Base-by-base conservation (phyloP, 2,113 vertebrate species). In the Callipepla squamata region DNA sequence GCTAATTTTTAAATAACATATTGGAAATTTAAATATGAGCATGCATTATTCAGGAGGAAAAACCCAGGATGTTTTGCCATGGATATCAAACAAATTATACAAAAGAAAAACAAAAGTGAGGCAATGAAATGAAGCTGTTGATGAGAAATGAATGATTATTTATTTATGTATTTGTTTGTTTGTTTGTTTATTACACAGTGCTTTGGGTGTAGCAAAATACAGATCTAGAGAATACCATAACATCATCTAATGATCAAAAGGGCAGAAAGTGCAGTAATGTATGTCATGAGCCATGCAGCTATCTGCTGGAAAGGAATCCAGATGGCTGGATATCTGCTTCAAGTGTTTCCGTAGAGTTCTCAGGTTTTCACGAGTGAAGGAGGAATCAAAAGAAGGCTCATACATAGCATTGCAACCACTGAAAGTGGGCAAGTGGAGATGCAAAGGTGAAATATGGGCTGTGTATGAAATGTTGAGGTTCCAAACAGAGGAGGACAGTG, bases 351-450 rank as follows among this genome's bases (percentile, higher is more conserved):
- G 21, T 48, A 7, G 3, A 32, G 4, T 36, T 82, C 36, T 72
- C 16, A 21, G 7, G 6, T 36, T 68, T 68, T 53, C 6, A 13
- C 21, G 26, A 18, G 23, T 19, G 15, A 81, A 51, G 47, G 58
- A 88, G 38, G 40, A n/a, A 16, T 80, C 61, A 48, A 85, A 69
- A 23, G 45, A 9, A 76, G 30, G 20, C 11, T 87, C 0, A 0
- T 4, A 23, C 47, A 15, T 30, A 44, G 18, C 1, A 0, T 21
- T 81, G 38, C 36, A 45, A 28, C 3, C 3, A 6, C 45, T 65
- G 53, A 42, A 75, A 12, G 9, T 70, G 42, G 80, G 38, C 10
- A n/a, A 17, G 38, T 47, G n/a, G 57, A 82, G 91, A n/a, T 53
- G 13, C 20, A 40, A 5, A 72, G 69, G 26, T 42, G 13, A 76